phyloP scores from a whole-genome alignment of 2,888 invertebrate species.

The Diploptera punctata region DNA sequence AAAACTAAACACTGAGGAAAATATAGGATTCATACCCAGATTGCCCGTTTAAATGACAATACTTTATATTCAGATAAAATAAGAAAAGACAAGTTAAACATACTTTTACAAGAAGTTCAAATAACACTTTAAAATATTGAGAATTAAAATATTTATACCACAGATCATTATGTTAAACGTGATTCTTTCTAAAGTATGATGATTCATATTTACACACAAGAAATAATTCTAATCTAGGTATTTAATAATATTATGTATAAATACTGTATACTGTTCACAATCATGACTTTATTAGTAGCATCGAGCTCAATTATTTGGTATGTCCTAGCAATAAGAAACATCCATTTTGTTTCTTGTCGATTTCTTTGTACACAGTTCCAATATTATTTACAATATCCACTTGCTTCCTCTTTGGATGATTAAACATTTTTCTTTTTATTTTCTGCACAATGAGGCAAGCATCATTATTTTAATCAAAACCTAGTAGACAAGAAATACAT shows the following conservation, averaged over 20 bases:
- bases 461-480: background rate
- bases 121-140: background rate
- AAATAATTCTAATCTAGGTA: conserved; percentile 4
- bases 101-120: background rate
- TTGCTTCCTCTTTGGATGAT: conserved; percentile 15
- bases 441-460: background rate
- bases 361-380: background rate
- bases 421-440: background rate
- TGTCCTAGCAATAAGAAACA: conserved; percentile 22
- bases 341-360: conserved; percentile 1
- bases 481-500: background rate
- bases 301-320: conserved; percentile 12
- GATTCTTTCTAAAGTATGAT: conserved; percentile 9
- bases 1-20: too few species aligned
- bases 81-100: background rate
- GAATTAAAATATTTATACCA: conserved; percentile 19
- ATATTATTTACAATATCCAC: conserved; percentile 13
- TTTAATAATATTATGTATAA: conserved; percentile 25
- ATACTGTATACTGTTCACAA: conserved; percentile 27
- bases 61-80: background rate
- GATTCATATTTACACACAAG: conserved; percentile 18
- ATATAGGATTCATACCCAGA: too few species aligned
- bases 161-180: background rate
- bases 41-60: too few species aligned
- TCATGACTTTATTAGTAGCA: background rate